These are phyloP conservation scores for Epiblema foenella DNA, from an alignment of 2,888 invertebrate genomes.

Conservation along the genomic window DNA sequence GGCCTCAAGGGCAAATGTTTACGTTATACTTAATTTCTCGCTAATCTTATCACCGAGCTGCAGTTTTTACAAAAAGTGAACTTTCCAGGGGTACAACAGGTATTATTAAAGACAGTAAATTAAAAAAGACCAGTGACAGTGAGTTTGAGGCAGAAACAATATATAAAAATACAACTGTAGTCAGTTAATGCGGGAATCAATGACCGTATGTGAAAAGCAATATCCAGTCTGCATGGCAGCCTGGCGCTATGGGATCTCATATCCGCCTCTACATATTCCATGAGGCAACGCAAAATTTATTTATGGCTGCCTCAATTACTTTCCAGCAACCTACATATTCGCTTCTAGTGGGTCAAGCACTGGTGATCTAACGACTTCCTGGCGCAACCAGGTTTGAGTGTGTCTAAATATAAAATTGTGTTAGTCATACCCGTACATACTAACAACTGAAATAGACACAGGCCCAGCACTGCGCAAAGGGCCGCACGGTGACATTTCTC, in stretches of 20 bases:
- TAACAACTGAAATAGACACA: constrained; percentile 55
- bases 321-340: constrained; percentile 60
- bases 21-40: neutral
- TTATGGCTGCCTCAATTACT: constrained; percentile 58
- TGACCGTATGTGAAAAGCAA: neutral
- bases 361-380: constrained; percentile 68
- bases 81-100: too few relatives aligned
- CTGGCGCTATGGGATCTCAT: constrained; percentile 30
- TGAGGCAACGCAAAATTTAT: constrained; percentile 44
- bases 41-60: neutral
- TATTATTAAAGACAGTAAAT: neutral
- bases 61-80: neutral
- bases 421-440: constrained; percentile 54
- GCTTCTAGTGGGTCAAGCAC: constrained; percentile 66
- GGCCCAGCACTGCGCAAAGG: constrained; percentile 52
- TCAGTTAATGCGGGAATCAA: constrained; percentile 16
- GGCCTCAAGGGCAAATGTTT: too few relatives aligned
- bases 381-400: constrained; percentile 61
- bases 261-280: constrained; percentile 32
- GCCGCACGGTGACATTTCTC: constrained; percentile 45
- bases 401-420: constrained; percentile 65
- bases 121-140: neutral
- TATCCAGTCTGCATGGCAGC: constrained; percentile 16
- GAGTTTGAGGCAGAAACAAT: neutral
- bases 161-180: neutral